These are phyloP conservation scores for Cataglyphis cursor DNA, from an alignment of 2,888 invertebrate genomes.

Conservation along the genomic window DNA sequence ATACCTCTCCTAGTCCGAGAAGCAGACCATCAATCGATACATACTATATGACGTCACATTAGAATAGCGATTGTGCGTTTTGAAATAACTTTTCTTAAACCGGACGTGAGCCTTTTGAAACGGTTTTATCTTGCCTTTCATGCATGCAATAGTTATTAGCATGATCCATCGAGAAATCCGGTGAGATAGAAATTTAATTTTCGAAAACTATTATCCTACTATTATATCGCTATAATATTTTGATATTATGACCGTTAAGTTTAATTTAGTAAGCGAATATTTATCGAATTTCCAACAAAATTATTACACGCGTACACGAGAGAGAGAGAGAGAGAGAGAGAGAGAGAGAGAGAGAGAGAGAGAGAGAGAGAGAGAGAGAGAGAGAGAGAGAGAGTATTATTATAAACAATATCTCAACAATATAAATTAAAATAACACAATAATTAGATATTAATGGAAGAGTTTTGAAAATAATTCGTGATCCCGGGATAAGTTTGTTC, in stretches of 20 bases:
- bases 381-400: background rate
- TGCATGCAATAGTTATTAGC: slow-evolving; percentile 38
- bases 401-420: background rate
- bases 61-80: slow-evolving; percentile 52
- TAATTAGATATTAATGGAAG: background rate
- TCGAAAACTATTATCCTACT: slow-evolving; percentile 4
- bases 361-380: too few species aligned
- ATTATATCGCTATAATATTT: background rate
- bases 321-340: too few species aligned
- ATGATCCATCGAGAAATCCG: slow-evolving; percentile 5
- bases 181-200: slow-evolving; percentile 18
- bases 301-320: background rate
- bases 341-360: too few species aligned
- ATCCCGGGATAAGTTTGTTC: slow-evolving; percentile 19
- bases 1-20: background rate
- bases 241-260: background rate
- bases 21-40: slow-evolving; percentile 22
- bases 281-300: slow-evolving; percentile 3
- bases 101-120: slow-evolving; percentile 26
- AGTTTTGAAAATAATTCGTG: slow-evolving; percentile 11
- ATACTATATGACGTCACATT: slow-evolving; percentile 40
- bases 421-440: background rate
- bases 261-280: background rate
- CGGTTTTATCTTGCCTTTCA: slow-evolving; percentile 28
- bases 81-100: slow-evolving; percentile 22